A percentile compares a stretch with the other conserved stretches of the same genome.
phyloP scores from a whole-genome alignment of 2,888 invertebrate species.

The Artemia sinica region DNA sequence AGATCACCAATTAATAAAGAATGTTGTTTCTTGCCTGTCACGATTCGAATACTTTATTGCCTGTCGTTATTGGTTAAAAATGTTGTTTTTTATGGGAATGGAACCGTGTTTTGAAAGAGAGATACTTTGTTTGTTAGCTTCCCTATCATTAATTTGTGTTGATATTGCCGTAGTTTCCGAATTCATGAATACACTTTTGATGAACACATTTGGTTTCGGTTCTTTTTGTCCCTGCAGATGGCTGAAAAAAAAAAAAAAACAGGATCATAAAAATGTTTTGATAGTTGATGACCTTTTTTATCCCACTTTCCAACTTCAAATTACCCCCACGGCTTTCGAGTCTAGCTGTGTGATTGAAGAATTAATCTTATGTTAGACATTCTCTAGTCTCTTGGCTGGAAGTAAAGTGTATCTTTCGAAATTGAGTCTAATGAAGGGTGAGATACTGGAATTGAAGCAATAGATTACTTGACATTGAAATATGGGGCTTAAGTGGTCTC shows the following conservation, averaged over 20 bases:
- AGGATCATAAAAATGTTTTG: conserved; percentile 11
- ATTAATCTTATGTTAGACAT: conserved; percentile 12
- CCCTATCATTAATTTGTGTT: too few relatives aligned
- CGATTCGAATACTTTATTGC: too few relatives aligned
- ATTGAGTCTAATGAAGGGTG: conserved; percentile 11
- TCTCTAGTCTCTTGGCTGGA: background rate
- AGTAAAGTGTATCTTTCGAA: background rate
- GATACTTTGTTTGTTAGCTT: too few relatives aligned
- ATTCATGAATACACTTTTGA: too few relatives aligned
- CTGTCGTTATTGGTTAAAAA: too few relatives aligned
- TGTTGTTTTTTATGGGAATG: too few relatives aligned
- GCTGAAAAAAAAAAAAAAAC: conserved; percentile 39
- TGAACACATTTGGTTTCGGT: too few relatives aligned
- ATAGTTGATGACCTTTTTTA: conserved; percentile 11
- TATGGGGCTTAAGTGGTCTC: too few relatives aligned
- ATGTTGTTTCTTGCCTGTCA: too few relatives aligned
- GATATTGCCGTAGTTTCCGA: too few relatives aligned
- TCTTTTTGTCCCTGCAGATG: conserved; percentile 40
- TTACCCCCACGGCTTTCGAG: background rate
- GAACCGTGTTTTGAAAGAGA: too few relatives aligned
- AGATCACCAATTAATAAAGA: too few relatives aligned
- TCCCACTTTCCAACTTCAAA: conserved; percentile 13
- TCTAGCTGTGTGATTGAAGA: conserved; percentile 7
- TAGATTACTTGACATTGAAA: background rate
- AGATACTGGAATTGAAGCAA: conserved; percentile 12